Evolutionary conservation across 30 jellyfish, hydroid and myxozoan species (phyloP), one percentile per base, ranked within the genome.

Genomic region (Phacellophora camtschatica): DNA sequence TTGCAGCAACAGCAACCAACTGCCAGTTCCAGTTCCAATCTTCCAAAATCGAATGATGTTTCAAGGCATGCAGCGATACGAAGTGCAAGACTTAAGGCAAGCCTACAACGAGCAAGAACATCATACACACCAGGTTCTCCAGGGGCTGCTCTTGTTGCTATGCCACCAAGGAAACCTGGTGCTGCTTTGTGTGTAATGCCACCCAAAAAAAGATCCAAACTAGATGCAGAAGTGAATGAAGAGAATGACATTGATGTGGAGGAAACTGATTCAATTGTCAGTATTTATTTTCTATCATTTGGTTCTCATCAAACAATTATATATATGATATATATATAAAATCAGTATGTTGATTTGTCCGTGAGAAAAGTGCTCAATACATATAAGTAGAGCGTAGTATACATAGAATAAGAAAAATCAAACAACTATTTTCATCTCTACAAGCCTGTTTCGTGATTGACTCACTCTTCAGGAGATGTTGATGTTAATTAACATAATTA

Each of bases 141-240:
- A 20, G 94, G 94, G 36, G 88, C 94, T 1, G 88, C 94, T 16
- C 97, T 87, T 49, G 88, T 88, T 78, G 88, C 94, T 31, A 81
- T 84, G 86, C 95, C 97, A 29, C 95, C 97, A 65, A 66, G 92
- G 69, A 66, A 66, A 23, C 98, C 98, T 0, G 98, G 98, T 9
- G 98, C 98, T 1, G 98, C 98, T n/a, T 71, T 90, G 10, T 43
- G 96, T 46, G 98, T 90, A 4, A 90, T 90, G 98, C 98, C 98
- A 13, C 98, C 98, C 4, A 84, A 84, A 71, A 90, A 90, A 65
- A 49, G 98, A 42, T 75, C 89, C 19, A 90, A 90, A 74, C 75
- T 90, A 18, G 95, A 90, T 49, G 95, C 86, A 3, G 89, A 82
- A 57, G 81, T 56, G 13, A 71, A 61, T 65, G 95, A 62, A 29